Conservation (phyloP, 2,888 invertebrate species). For the Nomada ruficornis region DNA sequence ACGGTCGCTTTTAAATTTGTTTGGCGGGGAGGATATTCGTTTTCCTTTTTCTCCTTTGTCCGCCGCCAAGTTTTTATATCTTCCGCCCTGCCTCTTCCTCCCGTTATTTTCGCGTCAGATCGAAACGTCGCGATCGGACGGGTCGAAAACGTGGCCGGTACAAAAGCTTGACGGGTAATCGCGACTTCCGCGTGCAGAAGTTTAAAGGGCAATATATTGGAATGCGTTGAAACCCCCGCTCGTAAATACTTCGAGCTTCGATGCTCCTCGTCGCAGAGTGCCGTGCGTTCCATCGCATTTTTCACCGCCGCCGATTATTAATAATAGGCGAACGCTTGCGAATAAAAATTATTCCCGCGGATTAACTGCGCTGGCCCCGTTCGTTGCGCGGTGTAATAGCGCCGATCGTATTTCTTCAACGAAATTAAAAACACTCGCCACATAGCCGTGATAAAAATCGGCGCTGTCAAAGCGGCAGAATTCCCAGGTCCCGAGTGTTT, state of each 20-base stretch:
- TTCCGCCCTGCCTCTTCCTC: too few relatives aligned
- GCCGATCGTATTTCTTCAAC: conserved; percentile 36
- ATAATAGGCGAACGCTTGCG: not conserved
- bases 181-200: not conserved
- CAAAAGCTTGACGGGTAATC: not conserved
- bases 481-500: conserved; percentile 2
- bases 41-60: not conserved
- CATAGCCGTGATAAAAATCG: conserved; percentile 42
- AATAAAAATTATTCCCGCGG: conserved; percentile 22
- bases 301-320: not conserved
- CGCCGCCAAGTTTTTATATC: not conserved
- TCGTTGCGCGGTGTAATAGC: conserved; percentile 8
- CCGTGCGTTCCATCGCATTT: not conserved
- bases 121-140: not conserved
- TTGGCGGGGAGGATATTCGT: too few relatives aligned
- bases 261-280: too few relatives aligned
- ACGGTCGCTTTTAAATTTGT: conserved; percentile 20
- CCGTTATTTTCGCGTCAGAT: not conserved
- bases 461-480: conserved; percentile 30
- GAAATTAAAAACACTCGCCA: conserved; percentile 42
- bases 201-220: not conserved
- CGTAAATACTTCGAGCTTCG: too few relatives aligned
- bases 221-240: too few relatives aligned
- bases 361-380: conserved; percentile 1
- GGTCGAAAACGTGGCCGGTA: not conserved